Evolutionary conservation across 2,888 invertebrate genomes (phyloP).

Genomic region (Kuschelorhynchus macadamiae): DNA sequence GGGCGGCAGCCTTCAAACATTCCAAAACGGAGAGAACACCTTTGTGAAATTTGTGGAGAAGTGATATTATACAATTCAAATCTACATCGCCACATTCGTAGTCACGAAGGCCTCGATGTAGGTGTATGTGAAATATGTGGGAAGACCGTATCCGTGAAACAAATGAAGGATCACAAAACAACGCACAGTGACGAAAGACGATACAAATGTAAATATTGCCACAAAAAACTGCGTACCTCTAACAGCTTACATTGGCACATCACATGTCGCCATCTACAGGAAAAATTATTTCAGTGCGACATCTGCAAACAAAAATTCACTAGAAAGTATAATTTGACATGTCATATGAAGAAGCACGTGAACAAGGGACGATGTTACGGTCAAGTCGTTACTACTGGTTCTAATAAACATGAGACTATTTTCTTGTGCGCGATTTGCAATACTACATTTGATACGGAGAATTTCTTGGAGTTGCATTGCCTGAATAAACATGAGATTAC

Average conservation of each 20-base stretch:
- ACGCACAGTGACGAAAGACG: background rate
- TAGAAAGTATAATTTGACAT: background rate
- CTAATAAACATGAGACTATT: background rate
- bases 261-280: background rate
- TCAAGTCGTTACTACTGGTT: no score
- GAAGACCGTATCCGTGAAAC: background rate
- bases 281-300: slow-evolving; percentile 1
- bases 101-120: background rate
- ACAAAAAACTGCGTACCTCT: background rate
- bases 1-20: background rate
- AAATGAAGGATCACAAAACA: background rate
- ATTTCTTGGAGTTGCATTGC: background rate
- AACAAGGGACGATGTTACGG: no score
- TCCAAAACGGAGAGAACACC: background rate
- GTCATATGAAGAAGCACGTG: background rate
- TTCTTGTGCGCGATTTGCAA: background rate
- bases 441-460: background rate
- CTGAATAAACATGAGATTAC: background rate
- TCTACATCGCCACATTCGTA: background rate
- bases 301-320: background rate
- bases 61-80: background rate
- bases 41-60: slow-evolving; percentile 6
- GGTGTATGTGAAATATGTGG: background rate
- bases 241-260: background rate
- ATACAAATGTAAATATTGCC: background rate